Conservation (phyloP, 2,888 invertebrate genomes). For the Melitaea athalia region DNA sequence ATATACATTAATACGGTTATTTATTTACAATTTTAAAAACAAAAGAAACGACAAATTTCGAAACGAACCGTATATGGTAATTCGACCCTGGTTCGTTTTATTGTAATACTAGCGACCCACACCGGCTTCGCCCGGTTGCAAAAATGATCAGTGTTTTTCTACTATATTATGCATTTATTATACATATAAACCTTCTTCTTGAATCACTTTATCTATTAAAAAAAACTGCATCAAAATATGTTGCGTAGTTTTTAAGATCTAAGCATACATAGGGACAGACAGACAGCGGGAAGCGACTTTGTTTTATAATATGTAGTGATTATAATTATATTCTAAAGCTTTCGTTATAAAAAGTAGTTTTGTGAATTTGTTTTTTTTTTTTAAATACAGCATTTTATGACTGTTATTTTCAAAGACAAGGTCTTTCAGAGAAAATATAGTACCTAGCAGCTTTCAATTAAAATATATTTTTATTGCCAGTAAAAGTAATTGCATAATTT, state of each 20-base stretch:
- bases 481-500: neutral
- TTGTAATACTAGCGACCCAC: conserved; percentile 3
- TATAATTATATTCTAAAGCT: conserved; percentile 17
- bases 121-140: too few relatives aligned
- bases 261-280: too few relatives aligned
- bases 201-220: too few relatives aligned
- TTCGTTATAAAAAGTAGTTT: conserved; percentile 19
- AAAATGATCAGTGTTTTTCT: too few relatives aligned
- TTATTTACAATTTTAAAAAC: neutral
- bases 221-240: too few relatives aligned
- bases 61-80: conserved; percentile 1
- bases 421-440: conserved; percentile 2
- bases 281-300: too few relatives aligned
- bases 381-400: conserved; percentile 10
- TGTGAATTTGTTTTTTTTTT: conserved; percentile 7
- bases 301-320: too few relatives aligned
- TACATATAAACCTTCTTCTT: too few relatives aligned
- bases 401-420: conserved; percentile 28
- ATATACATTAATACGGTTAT: neutral
- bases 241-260: too few relatives aligned
- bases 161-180: too few relatives aligned
- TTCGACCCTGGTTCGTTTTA: neutral
- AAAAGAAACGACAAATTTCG: conserved; percentile 1
- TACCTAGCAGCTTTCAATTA: neutral
- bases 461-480: too few relatives aligned